Percentiles rank a stretch among this genome's conserved stretches.
phyloP scores from a whole-genome alignment of 2,113 vertebrate genomes.

The Pedetes capensis region DNA sequence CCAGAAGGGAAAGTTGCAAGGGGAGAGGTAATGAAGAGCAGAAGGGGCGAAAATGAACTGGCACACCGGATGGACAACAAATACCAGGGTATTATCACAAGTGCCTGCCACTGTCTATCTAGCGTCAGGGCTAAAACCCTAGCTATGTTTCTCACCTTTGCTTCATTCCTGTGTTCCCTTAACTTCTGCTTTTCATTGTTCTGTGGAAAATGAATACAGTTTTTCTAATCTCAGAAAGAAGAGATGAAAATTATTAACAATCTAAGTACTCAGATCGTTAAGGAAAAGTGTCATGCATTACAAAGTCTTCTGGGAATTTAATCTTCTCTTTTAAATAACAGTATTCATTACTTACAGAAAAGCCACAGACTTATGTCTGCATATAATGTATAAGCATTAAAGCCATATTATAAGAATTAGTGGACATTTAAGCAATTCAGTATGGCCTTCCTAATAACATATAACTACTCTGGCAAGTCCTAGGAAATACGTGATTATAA shows the following conservation, averaged over 20 bases:
- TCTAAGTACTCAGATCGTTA: not conserved
- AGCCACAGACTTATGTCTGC: not conserved
- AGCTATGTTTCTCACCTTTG: conserved; percentile 62
- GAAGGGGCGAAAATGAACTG: not conserved
- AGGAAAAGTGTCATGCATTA: not conserved
- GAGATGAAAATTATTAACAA: conserved; percentile 39
- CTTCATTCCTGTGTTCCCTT: conserved; percentile 54
- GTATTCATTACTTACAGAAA: not conserved
- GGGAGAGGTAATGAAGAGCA: not conserved
- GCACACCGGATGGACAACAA: fast-evolving
- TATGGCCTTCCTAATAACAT: not conserved
- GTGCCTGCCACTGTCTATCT: not conserved
- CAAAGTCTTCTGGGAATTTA: not conserved
- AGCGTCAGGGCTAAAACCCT: not conserved
- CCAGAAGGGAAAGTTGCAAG: not conserved
- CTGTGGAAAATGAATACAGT: conserved; percentile 62
- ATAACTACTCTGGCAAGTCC: not conserved
- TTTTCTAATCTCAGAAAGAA: conserved; percentile 63
- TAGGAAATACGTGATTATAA: not conserved
- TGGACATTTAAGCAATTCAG: not conserved
- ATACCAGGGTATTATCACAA: not conserved
- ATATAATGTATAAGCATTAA: not conserved
- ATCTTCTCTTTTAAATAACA: not conserved
- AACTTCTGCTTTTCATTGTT: conserved; percentile 54
- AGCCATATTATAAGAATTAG: not conserved